Percentiles rank a stretch among this genome's conserved stretches.
Evolutionary conservation across 2,888 invertebrate genomes (phyloP).

Genomic region (Caenorhabditis sp.): DNA sequence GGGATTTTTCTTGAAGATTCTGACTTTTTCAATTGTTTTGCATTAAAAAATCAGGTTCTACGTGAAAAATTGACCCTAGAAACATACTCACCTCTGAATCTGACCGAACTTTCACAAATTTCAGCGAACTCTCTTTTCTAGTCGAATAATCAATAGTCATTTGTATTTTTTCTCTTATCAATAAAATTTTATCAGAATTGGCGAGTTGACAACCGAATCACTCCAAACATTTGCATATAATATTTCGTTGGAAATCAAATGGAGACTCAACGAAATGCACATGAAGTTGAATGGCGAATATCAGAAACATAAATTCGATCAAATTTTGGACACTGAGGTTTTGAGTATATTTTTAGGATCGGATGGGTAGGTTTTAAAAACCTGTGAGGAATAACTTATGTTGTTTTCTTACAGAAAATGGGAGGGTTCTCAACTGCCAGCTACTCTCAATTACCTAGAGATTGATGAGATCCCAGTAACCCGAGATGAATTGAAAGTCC

Average conservation of each 20-base stretch:
- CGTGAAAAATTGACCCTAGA: not conserved
- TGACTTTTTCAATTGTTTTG: no score
- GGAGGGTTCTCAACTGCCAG: constrained; percentile 13
- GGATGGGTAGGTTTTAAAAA: no score
- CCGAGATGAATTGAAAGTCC: constrained; percentile 5
- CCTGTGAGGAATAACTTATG: no score
- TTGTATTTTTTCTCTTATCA: not conserved
- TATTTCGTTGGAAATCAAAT: constrained; percentile 31
- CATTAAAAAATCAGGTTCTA: not conserved
- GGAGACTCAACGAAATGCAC: constrained; percentile 29
- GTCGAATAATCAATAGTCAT: not conserved
- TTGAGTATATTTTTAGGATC: no score
- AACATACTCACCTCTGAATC: constrained; percentile 10
- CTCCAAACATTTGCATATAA: constrained; percentile 30
- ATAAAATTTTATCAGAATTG: not conserved
- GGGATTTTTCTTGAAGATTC: no score
- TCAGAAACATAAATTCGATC: constrained; percentile 28
- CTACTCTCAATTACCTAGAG: constrained; percentile 16
- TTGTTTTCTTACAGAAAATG: constrained; percentile 22
- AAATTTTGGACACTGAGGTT: constrained; percentile 17
- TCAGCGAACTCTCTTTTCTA: not conserved
- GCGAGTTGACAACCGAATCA: constrained; percentile 10
- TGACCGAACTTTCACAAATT: constrained; percentile 4
- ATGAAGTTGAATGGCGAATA: constrained; percentile 39
- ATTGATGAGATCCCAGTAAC: constrained; percentile 27